A percentile compares a stretch with the other conserved stretches of the same genome.
Conservation (phyloP, 2,888 invertebrate genomes). For the Drosophila sordidapex region DNA sequence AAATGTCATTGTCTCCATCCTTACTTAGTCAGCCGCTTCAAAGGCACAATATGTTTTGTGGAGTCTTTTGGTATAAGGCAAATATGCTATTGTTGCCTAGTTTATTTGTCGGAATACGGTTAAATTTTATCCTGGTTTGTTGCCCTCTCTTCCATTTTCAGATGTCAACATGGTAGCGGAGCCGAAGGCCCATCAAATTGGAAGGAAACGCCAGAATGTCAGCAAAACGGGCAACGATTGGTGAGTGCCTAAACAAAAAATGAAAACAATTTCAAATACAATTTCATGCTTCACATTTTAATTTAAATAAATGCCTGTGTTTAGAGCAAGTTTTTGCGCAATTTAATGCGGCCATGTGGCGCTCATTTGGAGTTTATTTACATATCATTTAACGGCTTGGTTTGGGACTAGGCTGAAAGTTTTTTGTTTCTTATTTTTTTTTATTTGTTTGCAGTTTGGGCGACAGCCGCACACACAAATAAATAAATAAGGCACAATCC, state of each 20-base stretch:
- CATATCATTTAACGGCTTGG: constrained; percentile 83
- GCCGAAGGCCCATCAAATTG: constrained; percentile 89
- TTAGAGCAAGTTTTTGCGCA: constrained; percentile 46
- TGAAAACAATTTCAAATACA: constrained; percentile 35
- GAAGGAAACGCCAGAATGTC: constrained; percentile 87
- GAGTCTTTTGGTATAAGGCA: constrained; percentile 27
- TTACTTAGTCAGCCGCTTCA: constrained; percentile 51
- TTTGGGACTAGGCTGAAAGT: constrained; percentile 13
- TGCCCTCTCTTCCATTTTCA: constrained; percentile 81
- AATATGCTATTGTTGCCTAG: constrained; percentile 32
- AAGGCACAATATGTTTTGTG: constrained; percentile 38
- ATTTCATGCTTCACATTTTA: constrained; percentile 64
- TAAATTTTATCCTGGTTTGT: constrained; percentile 22
- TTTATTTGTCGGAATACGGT: constrained; percentile 13
- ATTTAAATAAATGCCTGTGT: constrained; percentile 64
- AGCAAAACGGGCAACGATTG: constrained; percentile 88
- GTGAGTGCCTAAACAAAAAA: constrained; percentile 83
- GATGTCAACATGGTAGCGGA: constrained; percentile 90
- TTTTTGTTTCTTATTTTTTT: background rate
- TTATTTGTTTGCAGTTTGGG: constrained; percentile 4
- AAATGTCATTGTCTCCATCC: constrained; percentile 36
- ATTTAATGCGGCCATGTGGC: constrained; percentile 71
- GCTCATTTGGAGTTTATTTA: constrained; percentile 80
- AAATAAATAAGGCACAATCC: constrained; percentile 73
- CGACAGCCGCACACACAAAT: constrained; percentile 40